Conservation (phyloP, 2,797 vertebrate species). For the Cynopterus sphinx region DNA sequence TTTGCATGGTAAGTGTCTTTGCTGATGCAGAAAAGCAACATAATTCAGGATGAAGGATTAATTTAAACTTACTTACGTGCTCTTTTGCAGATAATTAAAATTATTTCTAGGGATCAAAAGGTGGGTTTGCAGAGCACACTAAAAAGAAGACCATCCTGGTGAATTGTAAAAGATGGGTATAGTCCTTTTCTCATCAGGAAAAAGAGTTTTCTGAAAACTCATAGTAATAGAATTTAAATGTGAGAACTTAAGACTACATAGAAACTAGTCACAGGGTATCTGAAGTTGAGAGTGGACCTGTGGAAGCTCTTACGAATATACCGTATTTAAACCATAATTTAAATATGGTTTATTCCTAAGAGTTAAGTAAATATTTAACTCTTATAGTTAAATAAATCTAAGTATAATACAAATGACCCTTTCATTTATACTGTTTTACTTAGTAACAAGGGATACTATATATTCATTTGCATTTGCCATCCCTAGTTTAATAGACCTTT, state of each 20-base stretch:
- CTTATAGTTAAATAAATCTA: conserved; percentile 21
- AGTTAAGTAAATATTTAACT: too few species aligned
- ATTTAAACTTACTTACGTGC: conserved; percentile 73
- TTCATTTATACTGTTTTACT: conserved; percentile 48
- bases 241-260: conserved; percentile 28
- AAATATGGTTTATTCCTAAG: too few species aligned
- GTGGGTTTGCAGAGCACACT: conserved; percentile 58
- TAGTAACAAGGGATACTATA: conserved; percentile 16
- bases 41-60: conserved; percentile 76
- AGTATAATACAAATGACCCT: neutral
- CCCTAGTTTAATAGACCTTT: conserved; percentile 37
- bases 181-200: neutral
- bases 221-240: conserved; percentile 27
- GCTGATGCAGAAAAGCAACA: conserved; percentile 75
- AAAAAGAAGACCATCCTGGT: conserved; percentile 59
- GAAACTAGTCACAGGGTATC: neutral
- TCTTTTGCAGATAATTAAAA: conserved; percentile 72
- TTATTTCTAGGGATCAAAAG: conserved; percentile 70
- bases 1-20: conserved; percentile 74
- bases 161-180: conserved; percentile 34
- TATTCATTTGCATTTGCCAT: conserved; percentile 34
- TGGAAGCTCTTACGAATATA: neutral
- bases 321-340: neutral
- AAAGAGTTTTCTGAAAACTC: conserved; percentile 45
- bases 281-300: conserved; percentile 17